Evolutionary conservation across 92 coral and sea anemone species (phyloP).

Genomic region (Ricordea florida): DNA sequence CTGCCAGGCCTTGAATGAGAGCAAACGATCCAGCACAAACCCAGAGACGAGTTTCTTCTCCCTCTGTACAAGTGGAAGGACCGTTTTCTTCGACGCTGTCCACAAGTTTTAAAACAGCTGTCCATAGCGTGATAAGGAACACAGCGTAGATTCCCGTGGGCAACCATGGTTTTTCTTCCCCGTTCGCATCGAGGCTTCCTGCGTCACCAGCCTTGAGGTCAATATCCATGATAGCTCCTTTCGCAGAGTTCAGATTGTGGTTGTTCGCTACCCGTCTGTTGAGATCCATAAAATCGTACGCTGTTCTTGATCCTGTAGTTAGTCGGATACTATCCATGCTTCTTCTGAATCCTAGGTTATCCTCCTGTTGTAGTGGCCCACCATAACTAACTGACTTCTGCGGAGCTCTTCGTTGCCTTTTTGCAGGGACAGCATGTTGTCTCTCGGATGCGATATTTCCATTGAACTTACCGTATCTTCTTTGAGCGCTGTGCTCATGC

Average conservation of each 20-base stretch:
- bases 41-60: constrained; percentile 89
- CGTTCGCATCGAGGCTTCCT: constrained; percentile 2
- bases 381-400: constrained; percentile 17
- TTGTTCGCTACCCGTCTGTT: constrained; percentile 3
- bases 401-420: background rate
- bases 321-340: constrained; percentile 52
- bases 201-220: constrained; percentile 31
- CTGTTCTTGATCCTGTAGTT: constrained; percentile 51
- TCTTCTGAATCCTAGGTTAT: constrained; percentile 29
- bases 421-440: background rate
- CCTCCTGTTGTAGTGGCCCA: constrained; percentile 17
- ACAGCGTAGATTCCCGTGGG: constrained; percentile 82
- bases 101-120: constrained; percentile 71
- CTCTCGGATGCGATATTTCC: constrained; percentile 40
- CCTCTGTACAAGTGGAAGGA: constrained; percentile 61
- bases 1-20: constrained; percentile 68
- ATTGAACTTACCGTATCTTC: constrained; percentile 50
- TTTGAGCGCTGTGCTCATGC: constrained; percentile 62
- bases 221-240: constrained; percentile 32
- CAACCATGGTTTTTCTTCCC: constrained; percentile 65
- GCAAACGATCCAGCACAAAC: constrained; percentile 77
- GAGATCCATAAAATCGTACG: constrained; percentile 71
- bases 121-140: constrained; percentile 74
- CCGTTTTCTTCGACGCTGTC: constrained; percentile 82
- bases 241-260: background rate